Evolutionary conservation across 2,113 vertebrate species (phyloP).

Genomic region (Hyperopisus bebe): DNA sequence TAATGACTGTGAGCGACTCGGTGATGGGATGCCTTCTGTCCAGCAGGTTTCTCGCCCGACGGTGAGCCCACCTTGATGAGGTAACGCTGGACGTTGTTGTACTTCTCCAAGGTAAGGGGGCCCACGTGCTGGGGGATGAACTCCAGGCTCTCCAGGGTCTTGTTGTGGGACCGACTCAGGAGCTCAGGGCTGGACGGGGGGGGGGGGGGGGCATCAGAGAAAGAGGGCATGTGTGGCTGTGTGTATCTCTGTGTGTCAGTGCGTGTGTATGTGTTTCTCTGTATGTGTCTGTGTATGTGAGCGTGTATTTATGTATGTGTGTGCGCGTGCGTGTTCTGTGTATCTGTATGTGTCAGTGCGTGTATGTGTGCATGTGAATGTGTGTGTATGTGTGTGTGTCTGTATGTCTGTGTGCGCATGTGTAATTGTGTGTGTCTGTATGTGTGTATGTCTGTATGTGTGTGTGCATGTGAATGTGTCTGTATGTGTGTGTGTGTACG

Average conservation of each 20-base stretch:
- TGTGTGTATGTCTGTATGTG: not conserved
- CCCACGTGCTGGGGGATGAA: conserved; percentile 81
- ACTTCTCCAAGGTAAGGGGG: conserved; percentile 79
- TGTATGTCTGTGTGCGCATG: not conserved
- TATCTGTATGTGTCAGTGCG: too few species aligned
- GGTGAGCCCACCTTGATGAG: conserved; percentile 74
- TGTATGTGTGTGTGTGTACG: not conserved
- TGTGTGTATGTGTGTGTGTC: too few species aligned
- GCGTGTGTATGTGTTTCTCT: not conserved
- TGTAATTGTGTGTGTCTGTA: not conserved
- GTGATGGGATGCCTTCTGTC: too few species aligned
- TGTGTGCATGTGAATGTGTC: not conserved
- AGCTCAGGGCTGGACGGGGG: conserved; percentile 48
- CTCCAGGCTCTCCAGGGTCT: conserved; percentile 86
- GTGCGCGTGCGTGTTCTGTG: not conserved
- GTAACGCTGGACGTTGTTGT: conserved; percentile 78
- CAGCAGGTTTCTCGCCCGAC: not conserved
- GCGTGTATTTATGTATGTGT: not conserved
- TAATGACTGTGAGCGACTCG: not conserved
- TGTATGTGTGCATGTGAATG: not conserved
- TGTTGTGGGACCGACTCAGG: conserved; percentile 77
- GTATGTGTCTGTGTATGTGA: not conserved
- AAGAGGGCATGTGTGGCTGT: not conserved
- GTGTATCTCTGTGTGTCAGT: not conserved
- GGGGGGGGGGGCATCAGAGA: not conserved